Percentiles rank a stretch among this genome's conserved stretches.
Conservation (phyloP, 2,113 vertebrate genomes). For the Pithys albifrons region DNA sequence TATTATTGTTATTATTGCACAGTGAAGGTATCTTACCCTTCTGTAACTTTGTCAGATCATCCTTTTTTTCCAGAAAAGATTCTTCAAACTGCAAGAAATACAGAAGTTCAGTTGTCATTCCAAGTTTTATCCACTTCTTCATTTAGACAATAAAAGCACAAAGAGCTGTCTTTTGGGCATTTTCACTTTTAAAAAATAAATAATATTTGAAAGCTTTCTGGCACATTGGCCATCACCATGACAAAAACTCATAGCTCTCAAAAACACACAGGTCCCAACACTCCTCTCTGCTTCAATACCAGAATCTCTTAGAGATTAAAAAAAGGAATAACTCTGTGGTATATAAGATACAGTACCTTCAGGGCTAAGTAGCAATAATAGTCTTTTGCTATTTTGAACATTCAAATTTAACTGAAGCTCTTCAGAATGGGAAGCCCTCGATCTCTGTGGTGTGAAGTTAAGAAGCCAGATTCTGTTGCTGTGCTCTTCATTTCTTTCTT, state of each 20-base stretch:
- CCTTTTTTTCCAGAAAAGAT: constrained; percentile 18
- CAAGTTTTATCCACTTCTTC: neutral
- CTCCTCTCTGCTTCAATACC: neutral
- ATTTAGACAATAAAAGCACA: neutral
- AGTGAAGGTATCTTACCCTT: constrained; percentile 18
- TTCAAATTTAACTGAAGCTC: neutral
- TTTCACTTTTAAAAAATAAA: neutral
- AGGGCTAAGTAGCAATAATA: neutral
- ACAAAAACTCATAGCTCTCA: neutral
- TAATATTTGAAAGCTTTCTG: neutral
- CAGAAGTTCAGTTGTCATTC: neutral
- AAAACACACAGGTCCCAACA: neutral
- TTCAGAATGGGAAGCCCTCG: neutral
- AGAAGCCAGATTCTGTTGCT: neutral
- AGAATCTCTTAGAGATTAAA: neutral
- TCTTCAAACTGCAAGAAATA: constrained; percentile 66
- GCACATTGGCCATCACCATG: neutral
- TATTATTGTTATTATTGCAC: neutral
- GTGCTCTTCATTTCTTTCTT: neutral
- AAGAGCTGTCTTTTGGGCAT: neutral
- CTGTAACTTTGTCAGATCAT: constrained; percentile 51
- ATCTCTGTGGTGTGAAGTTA: neutral
- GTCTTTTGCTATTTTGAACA: neutral
- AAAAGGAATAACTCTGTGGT: too few species aligned
- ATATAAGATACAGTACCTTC: too few species aligned